phyloP scores from a whole-genome alignment of 2,888 invertebrate genomes.

The Latrodectus elegans region DNA sequence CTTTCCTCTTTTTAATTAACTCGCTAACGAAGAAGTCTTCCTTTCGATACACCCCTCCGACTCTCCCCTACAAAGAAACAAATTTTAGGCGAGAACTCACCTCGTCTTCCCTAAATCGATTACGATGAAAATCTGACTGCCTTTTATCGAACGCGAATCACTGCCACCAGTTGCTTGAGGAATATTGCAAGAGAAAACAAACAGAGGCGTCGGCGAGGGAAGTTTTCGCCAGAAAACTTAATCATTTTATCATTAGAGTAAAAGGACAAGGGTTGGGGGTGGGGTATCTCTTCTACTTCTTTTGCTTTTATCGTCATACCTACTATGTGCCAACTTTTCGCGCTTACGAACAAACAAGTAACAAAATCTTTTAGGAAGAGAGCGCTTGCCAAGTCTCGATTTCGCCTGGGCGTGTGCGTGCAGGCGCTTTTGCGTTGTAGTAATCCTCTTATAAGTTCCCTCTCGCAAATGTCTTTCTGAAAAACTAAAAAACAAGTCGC shows the following conservation, averaged over 20 bases:
- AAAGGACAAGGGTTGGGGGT: constrained; percentile 13
- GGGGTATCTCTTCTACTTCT: constrained; percentile 12
- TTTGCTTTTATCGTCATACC: constrained; percentile 53
- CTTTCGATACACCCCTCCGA: constrained; percentile 32
- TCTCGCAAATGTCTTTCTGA: constrained; percentile 68
- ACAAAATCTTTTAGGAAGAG: constrained; percentile 61
- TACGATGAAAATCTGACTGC: constrained; percentile 68
- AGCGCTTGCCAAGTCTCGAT: constrained; percentile 43
- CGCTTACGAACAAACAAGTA: constrained; percentile 59
- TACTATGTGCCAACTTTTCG: constrained; percentile 41
- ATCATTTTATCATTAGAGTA: constrained; percentile 68
- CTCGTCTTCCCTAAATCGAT: constrained; percentile 64
- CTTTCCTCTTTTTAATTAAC: constrained; percentile 62
- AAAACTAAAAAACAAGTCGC: constrained; percentile 68
- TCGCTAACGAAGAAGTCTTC: constrained; percentile 55
- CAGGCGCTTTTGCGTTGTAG: constrained; percentile 48
- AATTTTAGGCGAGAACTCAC: constrained; percentile 9
- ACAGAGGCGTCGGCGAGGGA: constrained; percentile 37
- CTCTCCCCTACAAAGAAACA: constrained; percentile 46
- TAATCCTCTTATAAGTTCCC: constrained; percentile 65
- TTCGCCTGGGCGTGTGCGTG: constrained; percentile 55
- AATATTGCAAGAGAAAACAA: constrained; percentile 41
- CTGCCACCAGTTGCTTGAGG: constrained; percentile 63
- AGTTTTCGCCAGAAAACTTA: constrained; percentile 60
- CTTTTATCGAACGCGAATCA: constrained; percentile 57